These are phyloP conservation scores for Drosophila santomea DNA, from an alignment of 1,140 invertebrate genomes.

Conservation along the genomic window DNA sequence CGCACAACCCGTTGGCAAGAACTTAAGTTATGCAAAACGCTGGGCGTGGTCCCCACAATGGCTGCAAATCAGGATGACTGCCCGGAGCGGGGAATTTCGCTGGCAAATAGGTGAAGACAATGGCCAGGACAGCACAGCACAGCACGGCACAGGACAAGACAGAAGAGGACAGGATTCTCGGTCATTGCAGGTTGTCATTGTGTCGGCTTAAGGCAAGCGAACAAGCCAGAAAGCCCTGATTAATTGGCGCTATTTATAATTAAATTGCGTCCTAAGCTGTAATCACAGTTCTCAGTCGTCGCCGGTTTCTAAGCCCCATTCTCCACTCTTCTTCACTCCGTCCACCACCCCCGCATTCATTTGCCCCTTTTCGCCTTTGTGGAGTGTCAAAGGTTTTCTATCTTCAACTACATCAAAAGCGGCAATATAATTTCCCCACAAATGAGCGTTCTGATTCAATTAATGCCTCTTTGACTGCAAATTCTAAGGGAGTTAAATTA, in stretches of 20 bases:
- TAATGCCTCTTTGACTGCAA: slow-evolving; percentile 39
- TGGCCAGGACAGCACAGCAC: slow-evolving; percentile 8
- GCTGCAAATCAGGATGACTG: slow-evolving; percentile 50
- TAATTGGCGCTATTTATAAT: slow-evolving; percentile 71
- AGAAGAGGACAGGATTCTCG: background rate
- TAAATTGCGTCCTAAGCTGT: slow-evolving; percentile 58
- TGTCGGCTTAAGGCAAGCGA: slow-evolving; percentile 26
- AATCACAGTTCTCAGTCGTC: slow-evolving; percentile 47
- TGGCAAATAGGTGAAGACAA: slow-evolving; percentile 33
- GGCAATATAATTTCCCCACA: slow-evolving; percentile 33
- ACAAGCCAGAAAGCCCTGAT: slow-evolving; percentile 48
- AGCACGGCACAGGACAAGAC: no score
- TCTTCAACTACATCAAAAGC: slow-evolving; percentile 45
- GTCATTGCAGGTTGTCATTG: slow-evolving; percentile 40
- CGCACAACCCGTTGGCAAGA: slow-evolving; percentile 27
- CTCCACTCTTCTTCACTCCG: background rate
- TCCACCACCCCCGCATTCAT: background rate
- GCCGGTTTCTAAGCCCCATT: slow-evolving; percentile 26
- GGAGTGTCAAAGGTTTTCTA: slow-evolving; percentile 28
- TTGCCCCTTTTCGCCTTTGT: background rate
- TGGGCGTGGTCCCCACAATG: slow-evolving; percentile 52
- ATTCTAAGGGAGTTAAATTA: slow-evolving; percentile 10
- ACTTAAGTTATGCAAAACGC: slow-evolving; percentile 53
- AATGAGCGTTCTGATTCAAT: slow-evolving; percentile 53
- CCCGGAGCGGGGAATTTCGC: background rate